Conservation (phyloP, 92 coral and sea anemone species). For the Actinostola sp. region DNA sequence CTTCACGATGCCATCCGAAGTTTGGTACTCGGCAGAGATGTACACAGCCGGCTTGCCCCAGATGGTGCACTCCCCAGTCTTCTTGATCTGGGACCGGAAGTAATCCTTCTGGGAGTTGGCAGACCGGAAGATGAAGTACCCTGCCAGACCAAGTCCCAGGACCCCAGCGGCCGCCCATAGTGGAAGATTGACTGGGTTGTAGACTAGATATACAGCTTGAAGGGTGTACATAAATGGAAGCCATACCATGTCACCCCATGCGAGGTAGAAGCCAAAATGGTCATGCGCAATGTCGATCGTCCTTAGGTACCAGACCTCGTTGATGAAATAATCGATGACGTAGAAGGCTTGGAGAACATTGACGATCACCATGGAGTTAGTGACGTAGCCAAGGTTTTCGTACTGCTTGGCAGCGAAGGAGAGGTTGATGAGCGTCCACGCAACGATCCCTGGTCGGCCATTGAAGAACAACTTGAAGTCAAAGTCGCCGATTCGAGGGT, state of each 20-base stretch:
- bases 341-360: conserved; percentile 89
- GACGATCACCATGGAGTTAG: conserved; percentile 89
- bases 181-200: conserved; percentile 79
- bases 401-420: conserved; percentile 96
- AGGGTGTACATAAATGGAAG: conserved; percentile 95
- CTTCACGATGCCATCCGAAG: conserved; percentile 84
- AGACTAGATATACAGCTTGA: conserved; percentile 72
- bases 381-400: conserved; percentile 79
- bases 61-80: conserved; percentile 71
- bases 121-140: conserved; percentile 86
- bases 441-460: conserved; percentile 98
- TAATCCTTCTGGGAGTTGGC: conserved; percentile 92
- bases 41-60: conserved; percentile 97
- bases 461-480: conserved; percentile 97
- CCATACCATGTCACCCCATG: conserved; percentile 99
- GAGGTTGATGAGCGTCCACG: conserved; percentile 94
- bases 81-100: conserved; percentile 84
- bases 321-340: conserved; percentile 94
- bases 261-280: conserved; percentile 95
- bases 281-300: conserved; percentile 99
- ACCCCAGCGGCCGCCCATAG: conserved; percentile 70
- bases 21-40: conserved; percentile 78
- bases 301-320: conserved; percentile 98
- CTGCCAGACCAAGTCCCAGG: conserved; percentile 70
- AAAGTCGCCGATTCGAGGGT: conserved; percentile 90